Base-by-base conservation (phyloP, 2,888 invertebrate species). In the Calameuta idolon region DNA sequence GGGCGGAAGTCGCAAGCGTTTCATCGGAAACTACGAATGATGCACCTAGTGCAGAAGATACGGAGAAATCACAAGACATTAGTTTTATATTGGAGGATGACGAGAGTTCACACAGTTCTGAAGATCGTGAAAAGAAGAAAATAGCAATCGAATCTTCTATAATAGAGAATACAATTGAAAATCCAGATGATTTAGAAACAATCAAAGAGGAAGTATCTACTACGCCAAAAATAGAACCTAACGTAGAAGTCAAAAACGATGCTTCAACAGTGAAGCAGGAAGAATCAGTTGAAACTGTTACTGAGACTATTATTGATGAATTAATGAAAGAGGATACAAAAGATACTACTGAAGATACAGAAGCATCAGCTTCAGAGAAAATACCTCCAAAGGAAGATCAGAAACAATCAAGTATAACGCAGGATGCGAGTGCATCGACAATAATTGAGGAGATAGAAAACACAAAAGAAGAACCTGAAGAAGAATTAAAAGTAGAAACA, bases 71-170 rank as follows among this genome's bases (percentile, higher is more conserved):
- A 0, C 87, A 89, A 74, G 89, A 89, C 11, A 89, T 89, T 35
- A 86, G 88, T 78, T 80, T 86, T 75, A 89, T 89, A 76, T 79
- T 89, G 55, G 89, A 89, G 75, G 89, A 88, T 12, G 89, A 89
- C 9, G 87, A 86, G 68, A 88, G 85, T 74, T 83, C 77, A 9
- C 81, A 79, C 55, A 84, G 84, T 68, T 76, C 76, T 30, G 84
- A 79, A 35, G 81, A 77, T 11, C 84, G 83, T 9, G 83, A 82
- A 34, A 88, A 87, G 78, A 87, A 86, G 74, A 87, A 89, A 79
- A 34, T 33, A 5, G 69, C 79, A 35, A 79, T 77, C 2, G 85
- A 85, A 69, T 81, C 83, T 69, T 84, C 83, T 15, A 73, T 83
- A 1, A 81, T 81, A 37, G 86, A 86, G 30, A 88, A 83, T 73